Evolutionary conservation across 1,140 invertebrate species (phyloP).

Genomic region (Ericerus pela): DNA sequence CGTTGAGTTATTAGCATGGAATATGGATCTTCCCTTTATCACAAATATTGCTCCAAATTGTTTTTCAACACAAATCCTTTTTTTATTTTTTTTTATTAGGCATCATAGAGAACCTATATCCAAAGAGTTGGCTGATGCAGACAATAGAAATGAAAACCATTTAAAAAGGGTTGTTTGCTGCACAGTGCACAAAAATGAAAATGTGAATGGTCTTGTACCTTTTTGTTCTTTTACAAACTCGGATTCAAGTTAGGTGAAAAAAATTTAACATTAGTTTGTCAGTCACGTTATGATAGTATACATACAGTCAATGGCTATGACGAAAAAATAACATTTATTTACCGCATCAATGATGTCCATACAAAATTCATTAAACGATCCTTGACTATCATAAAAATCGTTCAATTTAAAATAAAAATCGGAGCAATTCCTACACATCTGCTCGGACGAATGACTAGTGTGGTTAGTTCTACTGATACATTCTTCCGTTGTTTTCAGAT

Average conservation of each 20-base stretch:
- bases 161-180: too few relatives aligned
- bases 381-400: conserved; percentile 18
- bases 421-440: conserved; percentile 18
- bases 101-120: too few relatives aligned
- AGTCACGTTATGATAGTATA: neutral
- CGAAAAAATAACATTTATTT: neutral
- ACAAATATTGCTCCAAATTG: too few relatives aligned
- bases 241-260: conserved; percentile 17
- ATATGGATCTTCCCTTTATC: too few relatives aligned
- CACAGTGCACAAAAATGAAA: neutral
- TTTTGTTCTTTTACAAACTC: conserved; percentile 18
- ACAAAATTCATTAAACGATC: conserved; percentile 18
- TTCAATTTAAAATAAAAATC: conserved; percentile 18
- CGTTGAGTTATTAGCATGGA: too few relatives aligned
- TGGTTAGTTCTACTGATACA: conserved; percentile 19
- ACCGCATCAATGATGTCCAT: conserved; percentile 23
- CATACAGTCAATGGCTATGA: neutral
- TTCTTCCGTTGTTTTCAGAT: conserved; percentile 7
- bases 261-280: neutral
- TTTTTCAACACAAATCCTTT: too few relatives aligned
- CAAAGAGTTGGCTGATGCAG: too few relatives aligned
- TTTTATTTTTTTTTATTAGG: too few relatives aligned
- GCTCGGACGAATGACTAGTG: conserved; percentile 1
- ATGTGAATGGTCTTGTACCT: neutral
- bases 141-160: too few relatives aligned